phyloP scores from a whole-genome alignment of 2,797 vertebrate species.

The Darevskia mixta region DNA sequence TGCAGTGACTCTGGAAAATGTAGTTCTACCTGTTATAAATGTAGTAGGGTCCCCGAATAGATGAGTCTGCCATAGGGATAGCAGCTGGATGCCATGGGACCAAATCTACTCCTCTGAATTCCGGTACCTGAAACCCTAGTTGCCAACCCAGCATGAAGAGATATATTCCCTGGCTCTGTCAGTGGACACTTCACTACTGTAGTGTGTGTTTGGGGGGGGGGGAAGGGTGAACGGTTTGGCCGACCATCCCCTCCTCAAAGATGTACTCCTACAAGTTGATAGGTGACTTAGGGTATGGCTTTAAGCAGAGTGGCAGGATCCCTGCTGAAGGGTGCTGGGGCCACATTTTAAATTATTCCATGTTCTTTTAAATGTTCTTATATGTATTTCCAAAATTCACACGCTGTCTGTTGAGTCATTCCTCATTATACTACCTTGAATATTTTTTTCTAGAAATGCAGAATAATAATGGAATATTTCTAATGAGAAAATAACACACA shows the following conservation, averaged over 20 bases:
- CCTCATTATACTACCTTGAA: not conserved
- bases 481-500: not conserved
- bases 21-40: not conserved
- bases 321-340: too few relatives aligned
- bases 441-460: not conserved
- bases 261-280: not conserved
- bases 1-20: not conserved
- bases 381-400: not conserved
- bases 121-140: not conserved
- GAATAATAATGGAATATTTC: not conserved
- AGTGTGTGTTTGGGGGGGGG: too few relatives aligned
- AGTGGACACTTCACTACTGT: not conserved
- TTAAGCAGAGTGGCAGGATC: too few relatives aligned
- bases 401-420: not conserved
- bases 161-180: not conserved
- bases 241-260: not conserved
- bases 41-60: not conserved
- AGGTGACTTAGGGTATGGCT: too few relatives aligned
- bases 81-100: not conserved
- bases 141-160: not conserved
- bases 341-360: too few relatives aligned
- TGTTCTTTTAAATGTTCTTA: not conserved
- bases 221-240: not conserved
- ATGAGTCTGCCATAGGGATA: not conserved
- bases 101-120: not conserved